phyloP scores from a whole-genome alignment of 1,140 invertebrate genomes.

The Cardiocondyla obscurior region DNA sequence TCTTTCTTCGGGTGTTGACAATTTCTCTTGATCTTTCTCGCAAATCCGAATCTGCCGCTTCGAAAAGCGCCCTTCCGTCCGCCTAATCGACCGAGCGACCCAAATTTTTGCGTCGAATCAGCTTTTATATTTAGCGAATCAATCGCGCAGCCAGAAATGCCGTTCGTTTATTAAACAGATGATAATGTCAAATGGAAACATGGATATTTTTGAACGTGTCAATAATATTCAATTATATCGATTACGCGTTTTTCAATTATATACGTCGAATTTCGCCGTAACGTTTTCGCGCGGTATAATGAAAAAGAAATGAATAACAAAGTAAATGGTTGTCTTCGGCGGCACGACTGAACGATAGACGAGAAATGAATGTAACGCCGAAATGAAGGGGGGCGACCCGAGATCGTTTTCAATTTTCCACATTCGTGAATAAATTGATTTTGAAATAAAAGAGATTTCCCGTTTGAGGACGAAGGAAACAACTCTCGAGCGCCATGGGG shows the following conservation, averaged over 20 bases:
- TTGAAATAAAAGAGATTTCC: slow-evolving; percentile 23
- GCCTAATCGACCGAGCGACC: slow-evolving; percentile 41
- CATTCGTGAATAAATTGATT: slow-evolving; percentile 31
- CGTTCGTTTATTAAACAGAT: slow-evolving; percentile 2
- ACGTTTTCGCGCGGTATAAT: not conserved
- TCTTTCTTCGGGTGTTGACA: not conserved
- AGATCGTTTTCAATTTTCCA: slow-evolving; percentile 10
- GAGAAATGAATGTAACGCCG: not conserved
- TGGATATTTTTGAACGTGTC: slow-evolving; percentile 15
- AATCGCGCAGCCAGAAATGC: slow-evolving; percentile 6
- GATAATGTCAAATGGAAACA: not conserved
- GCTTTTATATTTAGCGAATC: slow-evolving; percentile 47
- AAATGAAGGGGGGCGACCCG: not conserved
- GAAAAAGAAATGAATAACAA: not conserved
- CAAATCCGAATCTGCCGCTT: slow-evolving; percentile 1
- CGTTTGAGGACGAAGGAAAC: not conserved
- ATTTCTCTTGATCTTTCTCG: not conserved
- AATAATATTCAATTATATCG: slow-evolving; percentile 4
- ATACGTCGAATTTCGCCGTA: not conserved
- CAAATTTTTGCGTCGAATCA: slow-evolving; percentile 19
- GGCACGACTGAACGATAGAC: not conserved
- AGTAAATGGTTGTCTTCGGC: not conserved
- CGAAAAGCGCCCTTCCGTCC: slow-evolving; percentile 1
- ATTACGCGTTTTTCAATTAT: not conserved
- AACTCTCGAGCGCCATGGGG: too few relatives aligned